phyloP scores from a whole-genome alignment of 2,888 invertebrate species.

The Branchellion lobata region DNA sequence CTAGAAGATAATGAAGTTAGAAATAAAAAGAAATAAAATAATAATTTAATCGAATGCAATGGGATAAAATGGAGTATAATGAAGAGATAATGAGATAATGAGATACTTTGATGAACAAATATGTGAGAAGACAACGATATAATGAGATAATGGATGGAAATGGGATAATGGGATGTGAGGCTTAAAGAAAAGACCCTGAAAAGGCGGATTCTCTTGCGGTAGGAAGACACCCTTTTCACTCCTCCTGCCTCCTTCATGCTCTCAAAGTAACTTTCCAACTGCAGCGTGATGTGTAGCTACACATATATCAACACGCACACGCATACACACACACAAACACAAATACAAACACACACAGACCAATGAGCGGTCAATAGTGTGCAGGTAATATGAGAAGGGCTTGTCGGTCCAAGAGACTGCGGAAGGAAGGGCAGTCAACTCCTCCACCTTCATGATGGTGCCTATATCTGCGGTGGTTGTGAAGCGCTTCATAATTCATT shows the following conservation, averaged over 20 bases:
- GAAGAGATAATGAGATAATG: no score
- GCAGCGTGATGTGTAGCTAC: constrained; percentile 49
- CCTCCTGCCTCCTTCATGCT: constrained; percentile 70
- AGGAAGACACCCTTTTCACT: not conserved
- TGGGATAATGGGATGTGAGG: no score
- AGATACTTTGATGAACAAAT: no score
- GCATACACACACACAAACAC: no score
- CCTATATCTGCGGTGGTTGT: constrained; percentile 74
- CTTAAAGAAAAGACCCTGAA: no score
- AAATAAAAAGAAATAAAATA: no score
- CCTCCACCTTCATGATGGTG: constrained; percentile 96
- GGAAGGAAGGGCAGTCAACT: constrained; percentile 89
- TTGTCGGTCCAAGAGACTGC: constrained; percentile 99
- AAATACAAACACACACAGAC: constrained; percentile 55
- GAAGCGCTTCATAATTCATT: not conserved
- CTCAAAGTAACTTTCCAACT: constrained; percentile 86
- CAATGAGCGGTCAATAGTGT: constrained; percentile 88
- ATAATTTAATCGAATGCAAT: no score
- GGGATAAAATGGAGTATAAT: no score
- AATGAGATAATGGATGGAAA: no score
- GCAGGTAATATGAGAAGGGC: constrained; percentile 96
- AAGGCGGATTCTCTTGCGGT: no score
- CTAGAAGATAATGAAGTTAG: no score
- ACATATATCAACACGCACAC: not conserved
- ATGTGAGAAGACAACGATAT: no score